A percentile compares a stretch with the other conserved stretches of the same genome.
Conservation (phyloP, 2,888 invertebrate species). For the Hyalella azteca region DNA sequence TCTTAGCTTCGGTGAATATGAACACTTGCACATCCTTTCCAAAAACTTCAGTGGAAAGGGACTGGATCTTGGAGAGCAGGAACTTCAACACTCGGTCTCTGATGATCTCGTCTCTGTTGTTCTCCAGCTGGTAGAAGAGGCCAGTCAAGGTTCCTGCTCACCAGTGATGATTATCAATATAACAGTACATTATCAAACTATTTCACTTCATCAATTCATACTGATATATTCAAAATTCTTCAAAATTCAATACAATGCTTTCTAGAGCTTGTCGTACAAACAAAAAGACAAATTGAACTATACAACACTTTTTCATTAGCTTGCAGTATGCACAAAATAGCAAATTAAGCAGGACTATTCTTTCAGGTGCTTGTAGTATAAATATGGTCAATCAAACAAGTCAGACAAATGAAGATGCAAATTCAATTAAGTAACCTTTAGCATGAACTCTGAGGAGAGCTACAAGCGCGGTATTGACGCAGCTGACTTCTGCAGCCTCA, state of each 20-base stretch:
- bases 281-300: no score
- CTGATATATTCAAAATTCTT: no score
- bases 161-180: not conserved
- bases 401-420: no score
- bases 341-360: no score
- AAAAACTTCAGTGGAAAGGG: constrained; percentile 77
- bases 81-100: constrained; percentile 88
- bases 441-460: constrained; percentile 78
- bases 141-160: constrained; percentile 70
- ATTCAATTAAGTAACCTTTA: constrained; percentile 65
- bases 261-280: not conserved
- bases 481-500: constrained; percentile 80
- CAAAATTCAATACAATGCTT: no score
- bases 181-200: no score
- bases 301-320: no score
- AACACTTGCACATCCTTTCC: constrained; percentile 85
- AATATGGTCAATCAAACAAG: no score
- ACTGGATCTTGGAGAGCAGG: constrained; percentile 80
- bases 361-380: no score
- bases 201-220: no score
- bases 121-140: constrained; percentile 73
- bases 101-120: constrained; percentile 73
- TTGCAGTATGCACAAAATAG: no score
- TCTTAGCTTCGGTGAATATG: constrained; percentile 82
- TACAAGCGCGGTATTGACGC: constrained; percentile 82